Evolutionary conservation across 1,140 invertebrate genomes (phyloP).

Genomic region (Zaprionus taronus): DNA sequence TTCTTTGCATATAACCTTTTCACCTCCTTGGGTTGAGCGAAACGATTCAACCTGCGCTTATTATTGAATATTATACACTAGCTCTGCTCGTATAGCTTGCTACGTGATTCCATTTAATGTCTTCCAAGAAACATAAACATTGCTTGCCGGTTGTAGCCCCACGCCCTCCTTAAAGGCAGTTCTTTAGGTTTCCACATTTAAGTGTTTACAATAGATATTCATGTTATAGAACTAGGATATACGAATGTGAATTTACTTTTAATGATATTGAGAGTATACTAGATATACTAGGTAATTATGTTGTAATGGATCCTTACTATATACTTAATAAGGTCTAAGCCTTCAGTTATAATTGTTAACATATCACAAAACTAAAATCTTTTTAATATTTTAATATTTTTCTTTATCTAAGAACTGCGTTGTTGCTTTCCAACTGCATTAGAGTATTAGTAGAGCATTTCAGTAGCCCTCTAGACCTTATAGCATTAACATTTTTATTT

Average conservation of each 20-base stretch:
- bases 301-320: no score
- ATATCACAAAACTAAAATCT: not conserved
- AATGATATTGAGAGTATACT: not conserved
- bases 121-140: conserved; percentile 51
- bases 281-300: no score
- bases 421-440: not conserved
- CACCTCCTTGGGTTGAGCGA: not conserved
- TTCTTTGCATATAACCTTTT: conserved; percentile 16
- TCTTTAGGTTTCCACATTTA: conserved; percentile 2
- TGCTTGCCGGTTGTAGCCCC: conserved; percentile 1
- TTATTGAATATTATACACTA: conserved; percentile 65
- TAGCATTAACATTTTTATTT: conserved; percentile 33
- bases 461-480: conserved; percentile 12
- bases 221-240: not conserved
- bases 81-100: conserved; percentile 5
- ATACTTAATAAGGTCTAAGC: not conserved
- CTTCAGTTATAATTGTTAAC: not conserved
- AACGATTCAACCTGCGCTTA: conserved; percentile 31
- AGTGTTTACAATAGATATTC: conserved; percentile 14
- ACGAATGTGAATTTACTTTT: conserved; percentile 18
- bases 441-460: conserved; percentile 35
- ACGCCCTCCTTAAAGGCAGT: not conserved
- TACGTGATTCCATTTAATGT: conserved; percentile 58
- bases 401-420: not conserved
- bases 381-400: not conserved